Base-by-base conservation (phyloP, 2,888 invertebrate species). In the Watsonalla binaria region DNA sequence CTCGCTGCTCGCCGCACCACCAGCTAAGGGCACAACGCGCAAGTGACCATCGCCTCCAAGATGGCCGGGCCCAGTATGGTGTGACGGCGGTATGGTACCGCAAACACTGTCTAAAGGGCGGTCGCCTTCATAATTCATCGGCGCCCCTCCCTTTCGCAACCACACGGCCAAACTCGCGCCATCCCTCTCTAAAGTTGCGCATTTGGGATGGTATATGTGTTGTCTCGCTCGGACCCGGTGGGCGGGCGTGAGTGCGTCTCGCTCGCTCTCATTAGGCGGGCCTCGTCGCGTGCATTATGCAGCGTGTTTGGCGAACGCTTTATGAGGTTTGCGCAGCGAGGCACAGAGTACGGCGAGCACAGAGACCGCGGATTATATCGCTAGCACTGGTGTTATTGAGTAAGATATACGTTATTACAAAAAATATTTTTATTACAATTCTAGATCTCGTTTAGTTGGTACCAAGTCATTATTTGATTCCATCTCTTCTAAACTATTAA, bases 51-150 rank as follows among this genome's bases (percentile, higher is more conserved):
- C 57, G 54, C 54, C 51, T 45, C 55, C 55, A 70, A 72, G 68
- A 69, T 72, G 74, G 80, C 78, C 66, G 69, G 64, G 63, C 70
- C 70, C 66, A 79, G 68, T 79, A 84, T 80, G 79, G 78, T 83
- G 80, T 83, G 86, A 82, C 85, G 82, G 74, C 70, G 74, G 84
- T 86, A 86, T 83, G 85, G 76, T 86, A 70, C 84, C 81, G 76
- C 78, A 82, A 49, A 84, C 63, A 55, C 59, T 72, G 83, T 80
- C 83, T 75, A 86, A 86, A 84, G 84, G 86, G 84, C 87, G 86
- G 82, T 81, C 86, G 83, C 62, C 61, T 88, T 76, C 86, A 90
- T 90, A 84, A 88, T 89, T 84, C 78, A 86, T 65, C 63, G 68
- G 65, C 73, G 75, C 82, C 74, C 82, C 78, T 80, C 81, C 80